A percentile compares a stretch with the other conserved stretches of the same genome.
Conservation (phyloP, 1,140 invertebrate genomes). For the Pseudomyrmex sp. region DNA sequence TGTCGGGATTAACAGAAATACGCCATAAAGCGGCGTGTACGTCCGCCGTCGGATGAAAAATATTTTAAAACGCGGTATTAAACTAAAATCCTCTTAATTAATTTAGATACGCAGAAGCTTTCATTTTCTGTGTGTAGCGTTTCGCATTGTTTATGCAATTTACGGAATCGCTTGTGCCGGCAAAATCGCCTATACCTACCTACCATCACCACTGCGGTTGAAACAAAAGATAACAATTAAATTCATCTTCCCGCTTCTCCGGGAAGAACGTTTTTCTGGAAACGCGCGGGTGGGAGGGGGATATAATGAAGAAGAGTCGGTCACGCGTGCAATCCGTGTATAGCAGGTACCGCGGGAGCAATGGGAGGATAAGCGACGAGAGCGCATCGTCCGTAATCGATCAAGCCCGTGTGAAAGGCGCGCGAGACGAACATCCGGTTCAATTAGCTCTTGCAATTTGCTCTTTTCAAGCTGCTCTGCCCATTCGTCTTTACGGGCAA, state of each 20-base stretch:
- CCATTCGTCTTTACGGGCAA: constrained; percentile 51
- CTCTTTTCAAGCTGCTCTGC: constrained; percentile 40
- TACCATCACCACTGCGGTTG: no score
- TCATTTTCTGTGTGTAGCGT: not conserved
- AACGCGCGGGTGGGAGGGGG: not conserved
- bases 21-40: not conserved
- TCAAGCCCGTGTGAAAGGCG: constrained; percentile 11
- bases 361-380: not conserved
- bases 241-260: constrained; percentile 36
- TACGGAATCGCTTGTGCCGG: not conserved
- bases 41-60: constrained; percentile 14
- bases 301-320: constrained; percentile 29
- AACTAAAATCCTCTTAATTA: constrained; percentile 51
- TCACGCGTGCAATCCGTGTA: constrained; percentile 26
- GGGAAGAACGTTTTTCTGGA: not conserved
- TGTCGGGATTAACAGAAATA: constrained; percentile 40
- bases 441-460: constrained; percentile 59
- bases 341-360: constrained; percentile 7
- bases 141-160: constrained; percentile 25
- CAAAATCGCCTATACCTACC: not conserved
- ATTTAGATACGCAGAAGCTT: constrained; percentile 34
- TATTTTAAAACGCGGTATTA: constrained; percentile 26
- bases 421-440: constrained; percentile 2
- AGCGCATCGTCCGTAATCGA: constrained; percentile 45
- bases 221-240: not conserved